Percentiles rank a stretch among this genome's conserved stretches.
These are phyloP conservation scores for Cryptotermes secundus DNA, from an alignment of 1,140 invertebrate genomes.

Conservation along the genomic window DNA sequence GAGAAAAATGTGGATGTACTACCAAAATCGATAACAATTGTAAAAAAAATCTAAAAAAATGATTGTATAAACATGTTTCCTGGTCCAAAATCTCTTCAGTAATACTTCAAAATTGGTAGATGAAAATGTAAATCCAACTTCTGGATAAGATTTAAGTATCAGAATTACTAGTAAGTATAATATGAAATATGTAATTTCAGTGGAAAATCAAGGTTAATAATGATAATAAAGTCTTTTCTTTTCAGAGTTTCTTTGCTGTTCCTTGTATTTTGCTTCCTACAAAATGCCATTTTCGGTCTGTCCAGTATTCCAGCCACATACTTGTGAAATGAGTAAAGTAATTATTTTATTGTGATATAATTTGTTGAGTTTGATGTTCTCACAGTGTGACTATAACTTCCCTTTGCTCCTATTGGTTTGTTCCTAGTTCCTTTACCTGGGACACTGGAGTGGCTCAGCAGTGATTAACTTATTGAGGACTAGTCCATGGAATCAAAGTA, in stretches of 20 bases:
- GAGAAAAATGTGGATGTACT: neutral
- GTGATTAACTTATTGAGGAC: too few relatives aligned
- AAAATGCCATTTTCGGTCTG: too few relatives aligned
- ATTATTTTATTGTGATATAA: too few relatives aligned
- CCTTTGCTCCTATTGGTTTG: too few relatives aligned
- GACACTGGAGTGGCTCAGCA: too few relatives aligned
- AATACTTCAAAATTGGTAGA: conserved; percentile 10
- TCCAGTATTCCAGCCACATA: too few relatives aligned
- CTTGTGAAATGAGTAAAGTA: too few relatives aligned
- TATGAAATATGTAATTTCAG: neutral
- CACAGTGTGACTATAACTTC: too few relatives aligned
- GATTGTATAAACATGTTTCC: neutral
- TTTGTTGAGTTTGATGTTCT: too few relatives aligned
- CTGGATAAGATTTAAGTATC: neutral
- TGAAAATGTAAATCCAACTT: neutral
- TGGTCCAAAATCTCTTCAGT: neutral
- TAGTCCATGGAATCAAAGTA: too few relatives aligned
- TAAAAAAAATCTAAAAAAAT: neutral
- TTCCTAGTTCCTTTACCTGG: too few relatives aligned
- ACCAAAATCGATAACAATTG: neutral
- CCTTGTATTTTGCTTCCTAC: too few relatives aligned
- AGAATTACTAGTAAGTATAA: neutral
- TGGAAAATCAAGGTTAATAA: neutral
- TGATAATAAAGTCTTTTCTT: neutral
- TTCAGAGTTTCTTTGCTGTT: neutral